Base-by-base conservation (phyloP, 2,113 vertebrate species). In the Semicossyphus pulcher region DNA sequence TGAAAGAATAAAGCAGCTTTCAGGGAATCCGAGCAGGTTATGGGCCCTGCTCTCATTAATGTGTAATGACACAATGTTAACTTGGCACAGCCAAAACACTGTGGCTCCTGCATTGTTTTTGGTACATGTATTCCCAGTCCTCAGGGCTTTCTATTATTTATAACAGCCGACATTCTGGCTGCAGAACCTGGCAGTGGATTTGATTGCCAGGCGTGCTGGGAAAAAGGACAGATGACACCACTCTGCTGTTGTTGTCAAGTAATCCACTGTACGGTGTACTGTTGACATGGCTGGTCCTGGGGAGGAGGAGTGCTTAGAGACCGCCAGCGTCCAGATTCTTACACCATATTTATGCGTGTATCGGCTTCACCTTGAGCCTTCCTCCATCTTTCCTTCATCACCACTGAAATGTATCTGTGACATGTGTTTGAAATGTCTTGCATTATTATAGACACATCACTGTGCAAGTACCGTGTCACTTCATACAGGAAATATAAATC, bases 101-200 rank as follows among this genome's bases (percentile, higher is more conserved):
- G 34, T 28, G 59, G 20, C 51, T 49, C 59, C 73, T n/a, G 45
- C 72, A 72, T 77, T 87, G 71, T 87, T 88, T 87, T 87, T 61
- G 60, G 59, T 78, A 57, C 83, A 81, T 52, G 76, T 84, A 73
- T 80, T 87, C 78, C 76, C 86, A 87, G 65, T 60, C 52, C 75
- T 34, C 72, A 53, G 36, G 37, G 51, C 39, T 60, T 69, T 91
- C 68, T 72, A 87, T 88, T 90, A 91, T 92, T 91, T 79, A 91
- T 77, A 78, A 65, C 42, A 36, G 76, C 67, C 70, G 44, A 72
- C 68, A 82, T 78, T 56, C 53, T 80, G 62, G 39, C 72, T 71
- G 71, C 72, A 73, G 62, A 52, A 73, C 34, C 70, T 72, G 76
- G 71, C 78, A 61, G 74, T 31, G 53, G 69, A 58, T 80, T 45